Evolutionary conservation across 2,113 vertebrate genomes (phyloP), one percentile per base, ranked within the genome.

Genomic region (Prietella phreatophila): DNA sequence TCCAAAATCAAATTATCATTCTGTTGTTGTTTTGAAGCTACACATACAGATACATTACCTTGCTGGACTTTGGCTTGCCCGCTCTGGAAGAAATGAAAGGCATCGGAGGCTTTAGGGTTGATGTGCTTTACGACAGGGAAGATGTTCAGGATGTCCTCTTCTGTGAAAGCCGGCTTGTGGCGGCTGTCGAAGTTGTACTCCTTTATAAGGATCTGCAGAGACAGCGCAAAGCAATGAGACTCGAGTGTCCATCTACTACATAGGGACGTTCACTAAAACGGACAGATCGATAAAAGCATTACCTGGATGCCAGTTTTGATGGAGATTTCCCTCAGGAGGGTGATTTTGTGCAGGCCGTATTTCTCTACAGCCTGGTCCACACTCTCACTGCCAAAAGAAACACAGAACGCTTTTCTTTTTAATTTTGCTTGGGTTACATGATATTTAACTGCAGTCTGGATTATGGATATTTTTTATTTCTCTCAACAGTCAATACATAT

Each of bases 51-150:
- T 22, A 50, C 36, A 25, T 89, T 93, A 99, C 98, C 98, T 97
- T 99, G 98, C 92, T 99, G 98, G 47, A 99, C 98, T 96, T 99
- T 99, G 86, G 98, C 97, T 95, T 99, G 98, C 63, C 98, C 98
- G 30, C 98, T 99, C 95, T 99, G 98, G 95, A 99, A 99, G 95
- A 99, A 99, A 94, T 99, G 98, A 94, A 99, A 99, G 92, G 98
- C 98, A 0, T 99, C 98, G 0, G 98, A 99, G 71, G 98, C 98
- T 96, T 99, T 99, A 91, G 98, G 98, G 93, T 98, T 99, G 25
- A 99, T 97, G 0, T 99, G 98, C 92, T 99, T 99, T 89, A 99
- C 98, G 5, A 99, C 96, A 0, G 98, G 98, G 92, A 99, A 99
- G 93, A 99, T 99, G 90, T 99, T 99, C 85, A 99, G 95, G 91